Conservation (phyloP, 2,113 vertebrate genomes). For the Turnix velox region DNA sequence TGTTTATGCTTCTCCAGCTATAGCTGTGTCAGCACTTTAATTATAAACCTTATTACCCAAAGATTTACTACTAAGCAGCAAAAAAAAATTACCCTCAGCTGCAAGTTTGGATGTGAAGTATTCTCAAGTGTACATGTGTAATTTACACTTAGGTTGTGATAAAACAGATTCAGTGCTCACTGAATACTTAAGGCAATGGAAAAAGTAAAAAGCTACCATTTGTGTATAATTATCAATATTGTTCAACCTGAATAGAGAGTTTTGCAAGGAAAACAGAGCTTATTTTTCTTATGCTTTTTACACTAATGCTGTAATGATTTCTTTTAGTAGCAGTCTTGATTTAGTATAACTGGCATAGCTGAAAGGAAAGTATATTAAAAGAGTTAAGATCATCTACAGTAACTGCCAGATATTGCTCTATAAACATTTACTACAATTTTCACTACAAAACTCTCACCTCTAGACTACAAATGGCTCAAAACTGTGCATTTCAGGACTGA, state of each 20-base stretch:
- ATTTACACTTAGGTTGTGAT: neutral
- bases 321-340: neutral
- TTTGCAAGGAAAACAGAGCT: neutral
- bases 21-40: constrained; percentile 66
- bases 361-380: neutral
- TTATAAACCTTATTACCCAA: constrained; percentile 60
- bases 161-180: neutral
- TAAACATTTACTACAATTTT: neutral
- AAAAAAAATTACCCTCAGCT: constrained; percentile 36
- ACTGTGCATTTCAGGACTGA: neutral
- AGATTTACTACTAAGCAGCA: constrained; percentile 50
- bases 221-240: neutral
- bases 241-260: neutral
- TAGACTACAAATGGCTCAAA: neutral
- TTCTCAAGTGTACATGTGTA: neutral
- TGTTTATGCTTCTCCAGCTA: constrained; percentile 54
- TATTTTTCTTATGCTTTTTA: neutral
- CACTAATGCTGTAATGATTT: neutral
- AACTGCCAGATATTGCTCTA: neutral
- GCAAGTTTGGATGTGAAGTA: constrained; percentile 35
- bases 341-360: neutral
- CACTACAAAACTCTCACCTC: neutral
- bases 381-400: neutral
- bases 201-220: neutral
- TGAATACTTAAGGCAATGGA: neutral